Conservation (phyloP, 2,797 vertebrate species). For the Apodemus agrarius region DNA sequence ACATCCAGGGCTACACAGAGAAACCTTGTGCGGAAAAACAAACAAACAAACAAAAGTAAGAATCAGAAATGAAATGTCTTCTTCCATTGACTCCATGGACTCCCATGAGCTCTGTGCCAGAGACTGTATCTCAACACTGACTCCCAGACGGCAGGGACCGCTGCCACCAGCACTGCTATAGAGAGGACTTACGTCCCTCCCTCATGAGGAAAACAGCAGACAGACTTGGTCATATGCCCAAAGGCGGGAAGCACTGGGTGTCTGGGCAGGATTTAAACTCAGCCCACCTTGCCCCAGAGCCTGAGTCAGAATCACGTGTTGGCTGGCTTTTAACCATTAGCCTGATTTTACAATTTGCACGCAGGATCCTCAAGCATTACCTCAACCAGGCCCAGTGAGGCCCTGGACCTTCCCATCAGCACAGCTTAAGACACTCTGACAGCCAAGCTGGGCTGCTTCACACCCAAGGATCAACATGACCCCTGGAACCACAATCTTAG, state of each 20-base stretch:
- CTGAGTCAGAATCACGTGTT: background rate
- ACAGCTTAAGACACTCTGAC: background rate
- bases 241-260: background rate
- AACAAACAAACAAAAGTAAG: background rate
- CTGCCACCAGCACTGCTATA: background rate
- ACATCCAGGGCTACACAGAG: background rate
- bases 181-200: background rate
- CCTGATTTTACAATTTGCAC: background rate
- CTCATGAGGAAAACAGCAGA: background rate
- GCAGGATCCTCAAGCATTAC: background rate
- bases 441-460: background rate
- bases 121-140: background rate
- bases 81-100: background rate
- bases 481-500: background rate
- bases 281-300: background rate
- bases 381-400: background rate
- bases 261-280: background rate
- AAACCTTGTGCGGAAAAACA: background rate
- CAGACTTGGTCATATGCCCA: background rate
- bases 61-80: background rate
- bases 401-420: background rate
- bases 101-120: background rate
- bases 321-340: background rate
- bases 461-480: background rate
- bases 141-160: background rate